Percentiles rank a stretch among this genome's conserved stretches.
Evolutionary conservation across 2,888 invertebrate genomes (phyloP).

Genomic region (Cryptocephalus moraei): DNA sequence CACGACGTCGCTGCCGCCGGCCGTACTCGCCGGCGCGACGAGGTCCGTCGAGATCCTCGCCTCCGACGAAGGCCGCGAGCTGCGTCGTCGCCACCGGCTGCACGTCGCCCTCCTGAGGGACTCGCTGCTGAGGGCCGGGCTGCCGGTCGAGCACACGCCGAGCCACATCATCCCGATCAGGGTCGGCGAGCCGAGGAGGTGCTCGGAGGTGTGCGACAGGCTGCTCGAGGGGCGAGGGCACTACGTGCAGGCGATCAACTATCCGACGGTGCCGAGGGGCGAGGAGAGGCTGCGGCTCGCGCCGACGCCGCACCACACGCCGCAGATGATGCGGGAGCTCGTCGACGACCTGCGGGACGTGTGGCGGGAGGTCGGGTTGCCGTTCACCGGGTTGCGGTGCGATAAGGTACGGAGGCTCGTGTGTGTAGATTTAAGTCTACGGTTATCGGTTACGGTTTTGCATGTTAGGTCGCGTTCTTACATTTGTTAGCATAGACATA

Average conservation of each 20-base stretch:
- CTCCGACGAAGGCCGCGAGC: slow-evolving; percentile 71
- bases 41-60: slow-evolving; percentile 74
- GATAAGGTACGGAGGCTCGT: background rate
- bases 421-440: too few relatives aligned
- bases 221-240: slow-evolving; percentile 76
- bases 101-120: slow-evolving; percentile 78
- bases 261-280: slow-evolving; percentile 89
- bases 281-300: slow-evolving; percentile 86
- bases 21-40: slow-evolving; percentile 77
- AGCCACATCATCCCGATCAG: slow-evolving; percentile 94
- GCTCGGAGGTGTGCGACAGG: slow-evolving; percentile 72
- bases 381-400: slow-evolving; percentile 42
- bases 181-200: slow-evolving; percentile 76
- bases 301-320: slow-evolving; percentile 86
- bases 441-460: too few relatives aligned
- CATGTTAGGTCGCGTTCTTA: background rate
- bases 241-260: slow-evolving; percentile 94
- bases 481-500: too few relatives aligned
- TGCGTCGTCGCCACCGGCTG: slow-evolving; percentile 70
- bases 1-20: slow-evolving; percentile 91
- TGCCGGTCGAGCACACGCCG: slow-evolving; percentile 79
- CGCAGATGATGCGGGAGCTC: slow-evolving; percentile 72
- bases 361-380: slow-evolving; percentile 68
- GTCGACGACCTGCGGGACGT: slow-evolving; percentile 67
- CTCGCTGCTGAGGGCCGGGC: slow-evolving; percentile 63